Conservation (phyloP, 1,140 invertebrate genomes). For the Hyphantria cunea region DNA sequence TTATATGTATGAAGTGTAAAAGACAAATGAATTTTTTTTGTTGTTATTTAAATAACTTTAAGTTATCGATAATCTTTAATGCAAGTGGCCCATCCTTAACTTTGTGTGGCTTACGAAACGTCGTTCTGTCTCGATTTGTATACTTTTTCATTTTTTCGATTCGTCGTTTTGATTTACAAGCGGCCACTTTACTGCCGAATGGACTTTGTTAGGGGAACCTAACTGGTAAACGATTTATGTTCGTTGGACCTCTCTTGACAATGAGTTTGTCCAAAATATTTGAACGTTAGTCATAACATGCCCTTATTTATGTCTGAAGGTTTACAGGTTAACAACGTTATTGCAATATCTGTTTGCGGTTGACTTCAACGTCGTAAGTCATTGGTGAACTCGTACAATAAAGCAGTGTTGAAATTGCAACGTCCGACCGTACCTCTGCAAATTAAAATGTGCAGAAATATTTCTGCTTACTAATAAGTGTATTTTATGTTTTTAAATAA, state of each 20-base stretch:
- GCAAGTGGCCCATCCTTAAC: constrained; percentile 44
- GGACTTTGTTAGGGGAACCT: constrained; percentile 70
- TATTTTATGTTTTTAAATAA: background rate
- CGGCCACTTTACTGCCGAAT: constrained; percentile 67
- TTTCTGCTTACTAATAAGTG: constrained; percentile 15
- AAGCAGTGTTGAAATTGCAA: constrained; percentile 27
- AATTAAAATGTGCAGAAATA: constrained; percentile 35
- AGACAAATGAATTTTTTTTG: too few relatives aligned
- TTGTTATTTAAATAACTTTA: too few relatives aligned
- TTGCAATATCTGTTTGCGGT: constrained; percentile 45
- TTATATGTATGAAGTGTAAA: too few relatives aligned
- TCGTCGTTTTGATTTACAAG: constrained; percentile 77
- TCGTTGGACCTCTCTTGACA: constrained; percentile 52
- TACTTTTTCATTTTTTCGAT: constrained; percentile 66
- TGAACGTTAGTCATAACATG: constrained; percentile 56
- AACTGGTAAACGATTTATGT: constrained; percentile 74
- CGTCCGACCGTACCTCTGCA: constrained; percentile 31
- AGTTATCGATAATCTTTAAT: constrained; percentile 27
- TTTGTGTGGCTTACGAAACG: constrained; percentile 51
- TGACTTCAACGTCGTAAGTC: constrained; percentile 19
- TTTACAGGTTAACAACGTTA: constrained; percentile 53
- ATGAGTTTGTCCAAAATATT: constrained; percentile 66
- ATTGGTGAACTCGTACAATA: constrained; percentile 31
- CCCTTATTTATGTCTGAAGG: constrained; percentile 44
- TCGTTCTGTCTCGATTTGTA: constrained; percentile 57